Percentiles rank a stretch among this genome's conserved stretches.
Evolutionary conservation across 2,888 invertebrate species (phyloP).

Genomic region (Thalpophila matura): DNA sequence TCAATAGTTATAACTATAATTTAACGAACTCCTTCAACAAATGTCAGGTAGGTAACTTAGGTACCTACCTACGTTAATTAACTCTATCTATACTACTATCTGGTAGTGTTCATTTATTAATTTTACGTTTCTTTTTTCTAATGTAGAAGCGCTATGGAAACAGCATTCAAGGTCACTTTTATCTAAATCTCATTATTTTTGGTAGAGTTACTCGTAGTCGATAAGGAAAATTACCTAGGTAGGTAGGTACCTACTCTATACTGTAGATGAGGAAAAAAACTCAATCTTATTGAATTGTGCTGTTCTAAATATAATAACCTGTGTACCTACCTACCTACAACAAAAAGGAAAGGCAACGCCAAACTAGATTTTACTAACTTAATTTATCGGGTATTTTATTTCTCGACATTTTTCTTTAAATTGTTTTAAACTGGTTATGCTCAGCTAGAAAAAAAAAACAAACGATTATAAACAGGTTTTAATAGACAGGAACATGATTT

Average conservation of each 20-base stretch:
- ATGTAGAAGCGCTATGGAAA: too few species aligned
- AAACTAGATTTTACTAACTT: not conserved
- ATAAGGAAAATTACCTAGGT: too few species aligned
- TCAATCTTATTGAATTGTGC: too few species aligned
- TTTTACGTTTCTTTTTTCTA: too few species aligned
- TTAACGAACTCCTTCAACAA: too few species aligned
- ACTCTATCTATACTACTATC: too few species aligned
- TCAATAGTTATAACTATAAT: too few species aligned
- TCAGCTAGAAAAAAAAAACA: not conserved
- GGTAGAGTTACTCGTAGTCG: not conserved
- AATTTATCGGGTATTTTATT: not conserved
- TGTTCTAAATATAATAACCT: not conserved
- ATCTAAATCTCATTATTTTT: slow-evolving; percentile 7
- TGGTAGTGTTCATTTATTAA: too few species aligned
- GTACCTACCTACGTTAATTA: too few species aligned
- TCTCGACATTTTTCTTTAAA: not conserved
- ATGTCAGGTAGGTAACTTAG: too few species aligned
- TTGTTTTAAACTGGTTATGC: not conserved
- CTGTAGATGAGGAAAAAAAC: not conserved
- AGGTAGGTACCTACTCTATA: too few species aligned
- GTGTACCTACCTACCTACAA: not conserved
- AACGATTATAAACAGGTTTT: slow-evolving; percentile 24
- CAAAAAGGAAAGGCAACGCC: not conserved
- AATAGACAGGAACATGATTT: slow-evolving; percentile 5
- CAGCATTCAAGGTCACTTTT: too few species aligned